Conservation (phyloP, 2,888 invertebrate species). For the Tortricodes alternella region DNA sequence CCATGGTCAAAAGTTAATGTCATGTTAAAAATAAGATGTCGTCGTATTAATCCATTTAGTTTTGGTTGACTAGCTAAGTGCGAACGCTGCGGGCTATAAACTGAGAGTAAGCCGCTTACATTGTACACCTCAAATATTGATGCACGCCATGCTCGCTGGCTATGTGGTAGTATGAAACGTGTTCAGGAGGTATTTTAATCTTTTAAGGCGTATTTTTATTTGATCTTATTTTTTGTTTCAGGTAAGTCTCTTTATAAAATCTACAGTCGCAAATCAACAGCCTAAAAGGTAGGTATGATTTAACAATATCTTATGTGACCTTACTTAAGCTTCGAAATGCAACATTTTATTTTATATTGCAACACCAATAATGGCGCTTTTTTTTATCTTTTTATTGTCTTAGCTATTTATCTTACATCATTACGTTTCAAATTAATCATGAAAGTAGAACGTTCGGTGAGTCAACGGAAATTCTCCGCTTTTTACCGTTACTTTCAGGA, state of each 20-base stretch:
- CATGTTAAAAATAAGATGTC: not conserved
- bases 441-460: constrained; percentile 37
- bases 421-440: constrained; percentile 6
- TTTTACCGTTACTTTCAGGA: constrained; percentile 43
- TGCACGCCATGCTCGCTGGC: not conserved
- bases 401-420: too few species aligned
- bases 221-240: constrained; percentile 17
- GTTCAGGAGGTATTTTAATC: not conserved
- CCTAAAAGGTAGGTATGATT: too few species aligned
- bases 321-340: too few species aligned
- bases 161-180: constrained; percentile 9
- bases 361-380: not conserved
- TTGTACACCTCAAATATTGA: constrained; percentile 15
- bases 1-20: not conserved
- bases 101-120: constrained; percentile 8
- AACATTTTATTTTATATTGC: too few species aligned
- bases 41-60: not conserved
- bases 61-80: constrained; percentile 3
- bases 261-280: too few species aligned
- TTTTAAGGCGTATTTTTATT: not conserved
- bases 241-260: too few species aligned
- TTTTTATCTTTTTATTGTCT: too few species aligned
- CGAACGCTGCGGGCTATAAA: not conserved
- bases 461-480: constrained; percentile 42
- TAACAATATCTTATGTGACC: too few species aligned